Evolutionary conservation across 2,888 invertebrate species (phyloP).

Genomic region (Exocentrus adspersus): DNA sequence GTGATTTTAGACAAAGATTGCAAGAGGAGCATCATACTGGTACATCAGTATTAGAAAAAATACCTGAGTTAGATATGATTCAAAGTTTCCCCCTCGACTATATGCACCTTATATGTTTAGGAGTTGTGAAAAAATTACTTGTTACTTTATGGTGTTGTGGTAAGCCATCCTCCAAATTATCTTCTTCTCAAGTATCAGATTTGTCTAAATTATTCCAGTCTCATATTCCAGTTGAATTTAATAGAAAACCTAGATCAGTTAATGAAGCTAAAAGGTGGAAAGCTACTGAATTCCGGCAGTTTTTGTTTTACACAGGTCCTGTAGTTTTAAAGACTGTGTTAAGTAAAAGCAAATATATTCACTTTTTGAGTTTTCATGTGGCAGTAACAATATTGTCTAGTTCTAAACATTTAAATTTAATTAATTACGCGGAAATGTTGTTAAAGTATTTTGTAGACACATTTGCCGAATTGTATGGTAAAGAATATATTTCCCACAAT

Average conservation of each 20-base stretch:
- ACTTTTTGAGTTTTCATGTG: slow-evolving; percentile 24
- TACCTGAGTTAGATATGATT: slow-evolving; percentile 10
- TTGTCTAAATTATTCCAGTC: not conserved
- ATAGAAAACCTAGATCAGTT: slow-evolving; percentile 22
- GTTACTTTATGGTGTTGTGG: slow-evolving; percentile 20
- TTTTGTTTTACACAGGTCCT: slow-evolving; percentile 31
- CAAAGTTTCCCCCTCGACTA: slow-evolving; percentile 42
- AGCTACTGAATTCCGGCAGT: slow-evolving; percentile 32
- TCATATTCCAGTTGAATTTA: slow-evolving; percentile 6
- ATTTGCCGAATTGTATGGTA: slow-evolving; percentile 21
- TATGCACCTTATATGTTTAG: slow-evolving; percentile 36
- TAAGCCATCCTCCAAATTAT: slow-evolving; percentile 22
- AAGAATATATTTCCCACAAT: slow-evolving; percentile 27
- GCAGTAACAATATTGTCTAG: slow-evolving; percentile 22
- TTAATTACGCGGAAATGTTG: slow-evolving; percentile 14
- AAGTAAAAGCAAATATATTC: slow-evolving; percentile 13
- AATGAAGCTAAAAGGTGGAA: slow-evolving; percentile 25
- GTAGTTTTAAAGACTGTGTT: slow-evolving; percentile 21
- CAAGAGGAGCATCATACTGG: not conserved
- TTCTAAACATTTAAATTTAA: not conserved
- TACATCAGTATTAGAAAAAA: not conserved
- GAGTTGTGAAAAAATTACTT: slow-evolving; percentile 31
- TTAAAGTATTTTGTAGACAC: slow-evolving; percentile 24
- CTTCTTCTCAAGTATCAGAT: slow-evolving; percentile 11
- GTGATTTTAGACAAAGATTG: slow-evolving; percentile 25